A percentile compares a stretch with the other conserved stretches of the same genome.
Evolutionary conservation across 1,140 invertebrate species (phyloP).

Genomic region (Cyclina sinensis): DNA sequence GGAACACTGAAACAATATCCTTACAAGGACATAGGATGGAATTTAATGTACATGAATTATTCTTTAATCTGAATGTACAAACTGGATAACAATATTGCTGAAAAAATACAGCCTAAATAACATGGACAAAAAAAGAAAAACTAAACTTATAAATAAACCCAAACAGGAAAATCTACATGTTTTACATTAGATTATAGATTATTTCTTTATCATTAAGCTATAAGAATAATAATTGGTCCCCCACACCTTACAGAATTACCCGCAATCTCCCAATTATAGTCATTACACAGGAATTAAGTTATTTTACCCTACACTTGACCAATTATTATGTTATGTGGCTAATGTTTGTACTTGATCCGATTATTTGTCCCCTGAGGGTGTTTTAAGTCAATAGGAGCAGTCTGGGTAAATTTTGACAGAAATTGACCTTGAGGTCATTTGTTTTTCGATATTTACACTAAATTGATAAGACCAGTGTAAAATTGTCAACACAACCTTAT

Average conservation of each 20-base stretch:
- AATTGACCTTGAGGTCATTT: not conserved
- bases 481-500: not conserved
- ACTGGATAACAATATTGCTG: too few species aligned
- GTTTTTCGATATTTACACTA: constrained; percentile 4
- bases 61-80: too few species aligned
- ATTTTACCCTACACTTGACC: constrained; percentile 15
- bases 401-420: constrained; percentile 21
- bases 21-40: too few species aligned
- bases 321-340: not conserved
- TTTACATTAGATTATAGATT: too few species aligned
- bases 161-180: too few species aligned
- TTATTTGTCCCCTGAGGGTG: not conserved
- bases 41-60: too few species aligned
- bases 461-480: constrained; percentile 15
- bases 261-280: constrained; percentile 16
- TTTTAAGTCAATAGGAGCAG: not conserved
- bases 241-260: not conserved
- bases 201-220: not conserved
- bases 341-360: not conserved
- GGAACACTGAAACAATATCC: too few species aligned
- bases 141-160: too few species aligned
- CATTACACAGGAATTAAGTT: constrained; percentile 29
- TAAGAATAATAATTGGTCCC: not conserved
- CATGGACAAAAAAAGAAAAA: too few species aligned
- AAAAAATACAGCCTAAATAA: too few species aligned